Conservation (phyloP, 2,113 vertebrate genomes). For the Poicephalus meyeri region DNA sequence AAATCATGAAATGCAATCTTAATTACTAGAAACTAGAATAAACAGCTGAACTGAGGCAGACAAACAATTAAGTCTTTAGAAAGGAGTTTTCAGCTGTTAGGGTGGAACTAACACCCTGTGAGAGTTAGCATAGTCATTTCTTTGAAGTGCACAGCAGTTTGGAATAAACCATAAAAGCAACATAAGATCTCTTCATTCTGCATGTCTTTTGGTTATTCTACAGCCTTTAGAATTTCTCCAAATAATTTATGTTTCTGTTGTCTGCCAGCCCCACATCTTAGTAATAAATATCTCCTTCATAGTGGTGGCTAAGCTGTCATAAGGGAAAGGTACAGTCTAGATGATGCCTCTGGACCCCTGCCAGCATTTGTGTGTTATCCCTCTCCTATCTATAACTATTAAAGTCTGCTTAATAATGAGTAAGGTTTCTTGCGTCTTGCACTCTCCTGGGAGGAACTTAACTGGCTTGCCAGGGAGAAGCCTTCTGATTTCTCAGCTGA, state of each 20-base stretch:
- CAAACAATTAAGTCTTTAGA: neutral
- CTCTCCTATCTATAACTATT: neutral
- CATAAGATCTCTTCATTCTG: neutral
- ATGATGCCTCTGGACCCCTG: neutral
- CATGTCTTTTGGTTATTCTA: neutral
- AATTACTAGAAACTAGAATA: slow-evolving; percentile 17
- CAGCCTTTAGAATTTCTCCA: neutral
- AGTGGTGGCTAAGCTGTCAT: neutral
- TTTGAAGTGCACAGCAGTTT: neutral
- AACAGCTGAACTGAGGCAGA: slow-evolving; percentile 15
- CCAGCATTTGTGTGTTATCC: neutral
- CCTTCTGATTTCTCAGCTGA: neutral
- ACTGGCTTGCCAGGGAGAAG: neutral
- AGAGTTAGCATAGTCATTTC: neutral
- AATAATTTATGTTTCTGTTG: neutral
- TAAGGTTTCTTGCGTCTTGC: neutral
- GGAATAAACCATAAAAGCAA: neutral
- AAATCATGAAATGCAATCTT: slow-evolving; percentile 41
- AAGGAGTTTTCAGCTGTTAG: neutral
- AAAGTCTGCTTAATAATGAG: neutral
- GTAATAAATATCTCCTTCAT: neutral
- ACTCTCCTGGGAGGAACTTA: neutral
- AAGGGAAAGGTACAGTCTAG: neutral
- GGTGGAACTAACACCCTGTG: neutral
- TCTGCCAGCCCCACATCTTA: neutral